Base-by-base conservation (phyloP, 2,888 invertebrate species). In the Xanthia icteritia region DNA sequence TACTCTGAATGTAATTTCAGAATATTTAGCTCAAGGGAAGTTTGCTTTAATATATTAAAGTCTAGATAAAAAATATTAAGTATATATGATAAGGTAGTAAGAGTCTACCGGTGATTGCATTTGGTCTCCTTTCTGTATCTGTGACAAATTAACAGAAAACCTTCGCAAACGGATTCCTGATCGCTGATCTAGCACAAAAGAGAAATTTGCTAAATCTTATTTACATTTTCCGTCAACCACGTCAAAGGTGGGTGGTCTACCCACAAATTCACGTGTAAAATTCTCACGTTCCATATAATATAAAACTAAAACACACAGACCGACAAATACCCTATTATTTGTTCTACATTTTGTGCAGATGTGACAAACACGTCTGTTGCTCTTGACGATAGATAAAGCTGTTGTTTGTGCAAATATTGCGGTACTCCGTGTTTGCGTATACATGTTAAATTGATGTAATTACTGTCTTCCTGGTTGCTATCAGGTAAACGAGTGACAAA, bases 361-460 rank as follows among this genome's bases (percentile, higher is more conserved):
- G 83, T 79, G 87, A 86, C 77, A 86, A 76, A 78, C 86, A 87
- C 66, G 84, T 86, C 73, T 81, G 73, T 72, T 82, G 78, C 58
- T 81, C 82, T 86, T 86, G 84, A 87, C 74, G 76, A 73, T 72
- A 82, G 84, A 84, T 84, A 84, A 84, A 80, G 73, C 63, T 87
- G 82, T 87, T 88, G 80, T 76, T 75, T 77, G 61, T 54, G 73
- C 84, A 87, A 87, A 87, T 70, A 87, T 76, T 86, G 86, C 86
- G 79, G 82, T 77, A 82, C 56, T 48, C 20, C 2, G 13, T 86
- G 76, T 84, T 84, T 87, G 72, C 63, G 31, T 60, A 9, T 66
- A 77, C 73, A 65, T 72, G 77, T 84, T 72, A 84, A 72, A 81
- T 78, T 78, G 69, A 83, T 70, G 54, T 83, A 81, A 83, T 83